Evolutionary conservation across 2,113 vertebrate genomes (phyloP).

Genomic region (Desmodus rotundus): DNA sequence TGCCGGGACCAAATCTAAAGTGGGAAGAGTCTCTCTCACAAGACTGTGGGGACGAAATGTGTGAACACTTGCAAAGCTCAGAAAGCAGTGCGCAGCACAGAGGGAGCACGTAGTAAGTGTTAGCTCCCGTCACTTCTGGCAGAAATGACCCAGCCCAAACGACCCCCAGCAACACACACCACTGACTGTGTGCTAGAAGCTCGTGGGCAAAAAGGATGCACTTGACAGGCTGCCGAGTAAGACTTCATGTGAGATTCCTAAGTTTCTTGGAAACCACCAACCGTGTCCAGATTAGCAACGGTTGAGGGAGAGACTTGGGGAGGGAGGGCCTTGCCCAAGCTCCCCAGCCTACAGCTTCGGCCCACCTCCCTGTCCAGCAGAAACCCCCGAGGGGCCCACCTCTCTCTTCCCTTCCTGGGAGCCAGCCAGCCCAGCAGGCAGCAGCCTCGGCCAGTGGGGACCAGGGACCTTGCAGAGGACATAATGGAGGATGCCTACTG

Average conservation of each 20-base stretch:
- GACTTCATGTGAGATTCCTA: background rate
- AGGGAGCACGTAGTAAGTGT: background rate
- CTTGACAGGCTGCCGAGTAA: background rate
- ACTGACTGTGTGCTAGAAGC: background rate
- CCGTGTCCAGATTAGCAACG: background rate
- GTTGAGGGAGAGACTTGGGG: background rate
- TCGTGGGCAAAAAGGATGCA: background rate
- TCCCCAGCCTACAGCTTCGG: background rate
- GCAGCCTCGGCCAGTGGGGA: background rate
- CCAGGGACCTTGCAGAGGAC: background rate
- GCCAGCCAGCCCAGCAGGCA: background rate
- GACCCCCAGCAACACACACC: background rate
- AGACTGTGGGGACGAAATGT: background rate
- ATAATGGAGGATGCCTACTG: background rate
- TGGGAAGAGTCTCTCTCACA: background rate
- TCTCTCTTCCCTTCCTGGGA: background rate
- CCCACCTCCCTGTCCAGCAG: background rate
- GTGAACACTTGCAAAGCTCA: background rate
- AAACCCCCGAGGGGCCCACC: background rate
- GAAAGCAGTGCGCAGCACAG: background rate
- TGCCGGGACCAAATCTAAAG: background rate
- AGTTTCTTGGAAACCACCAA: background rate
- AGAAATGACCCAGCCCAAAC: background rate
- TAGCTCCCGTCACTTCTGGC: background rate
- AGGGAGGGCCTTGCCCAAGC: background rate